Percentiles rank a stretch among this genome's conserved stretches.
phyloP scores from a whole-genome alignment of 2,113 vertebrate species.

The Chunga burmeisteri region DNA sequence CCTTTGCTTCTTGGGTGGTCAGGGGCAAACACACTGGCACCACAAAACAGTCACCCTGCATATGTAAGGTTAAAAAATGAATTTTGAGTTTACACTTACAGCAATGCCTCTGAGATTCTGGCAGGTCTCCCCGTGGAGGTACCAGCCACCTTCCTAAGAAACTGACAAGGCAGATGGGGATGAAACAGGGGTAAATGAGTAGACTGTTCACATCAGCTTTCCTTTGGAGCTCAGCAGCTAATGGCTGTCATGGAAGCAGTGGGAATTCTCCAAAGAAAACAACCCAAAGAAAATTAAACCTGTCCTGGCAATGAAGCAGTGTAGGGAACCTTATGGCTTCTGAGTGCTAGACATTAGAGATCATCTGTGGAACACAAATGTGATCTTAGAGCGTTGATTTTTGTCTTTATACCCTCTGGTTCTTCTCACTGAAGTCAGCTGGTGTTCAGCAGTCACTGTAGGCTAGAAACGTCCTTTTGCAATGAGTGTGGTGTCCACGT shows the following conservation, averaged over 20 bases:
- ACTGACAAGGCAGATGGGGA: background rate
- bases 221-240: background rate
- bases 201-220: background rate
- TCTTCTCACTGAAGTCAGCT: background rate
- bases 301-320: background rate
- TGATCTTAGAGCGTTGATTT: background rate
- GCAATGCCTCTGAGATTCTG: background rate
- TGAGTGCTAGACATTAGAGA: fast-evolving
- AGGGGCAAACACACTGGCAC: background rate
- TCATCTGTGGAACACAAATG: too few species aligned
- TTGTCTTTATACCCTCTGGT: background rate
- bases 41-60: background rate
- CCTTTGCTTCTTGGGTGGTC: background rate
- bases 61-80: background rate
- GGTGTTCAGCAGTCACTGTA: fast-evolving
- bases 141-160: background rate
- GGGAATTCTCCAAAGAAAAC: background rate
- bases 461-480: background rate
- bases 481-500: background rate
- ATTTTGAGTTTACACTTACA: background rate
- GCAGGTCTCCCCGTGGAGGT: background rate
- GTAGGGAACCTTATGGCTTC: background rate
- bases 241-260: background rate
- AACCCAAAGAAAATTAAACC: background rate
- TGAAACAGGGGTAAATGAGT: background rate